Conservation (phyloP, 2,888 invertebrate species). For the Leptinotarsa tumamoca region DNA sequence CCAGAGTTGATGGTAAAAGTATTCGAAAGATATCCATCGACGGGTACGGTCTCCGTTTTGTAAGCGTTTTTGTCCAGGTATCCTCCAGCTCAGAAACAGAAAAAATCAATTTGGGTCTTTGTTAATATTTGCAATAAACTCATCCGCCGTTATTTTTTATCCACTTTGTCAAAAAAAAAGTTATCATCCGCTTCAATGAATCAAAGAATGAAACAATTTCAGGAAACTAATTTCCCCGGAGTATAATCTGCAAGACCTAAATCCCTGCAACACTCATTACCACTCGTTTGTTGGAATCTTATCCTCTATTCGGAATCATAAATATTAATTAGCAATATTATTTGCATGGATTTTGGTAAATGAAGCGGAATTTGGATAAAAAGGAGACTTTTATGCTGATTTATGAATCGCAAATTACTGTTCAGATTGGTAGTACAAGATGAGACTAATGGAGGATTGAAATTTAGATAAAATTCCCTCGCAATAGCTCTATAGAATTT, state of each 20-base stretch:
- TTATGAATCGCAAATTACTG: constrained; percentile 1
- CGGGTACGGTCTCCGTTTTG: no score
- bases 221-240: not conserved
- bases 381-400: not conserved
- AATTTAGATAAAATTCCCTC: constrained; percentile 1
- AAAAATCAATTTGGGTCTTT: no score
- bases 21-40: no score
- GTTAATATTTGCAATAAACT: no score
- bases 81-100: no score
- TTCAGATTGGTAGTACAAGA: not conserved
- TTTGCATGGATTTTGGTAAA: constrained; percentile 13
- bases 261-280: constrained; percentile 25
- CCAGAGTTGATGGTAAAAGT: no score
- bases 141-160: no score
- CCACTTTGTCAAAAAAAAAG: no score
- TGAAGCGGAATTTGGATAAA: not conserved
- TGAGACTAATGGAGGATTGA: not conserved
- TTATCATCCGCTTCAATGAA: no score
- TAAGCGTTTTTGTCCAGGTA: no score
- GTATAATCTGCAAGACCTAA: constrained; percentile 19
- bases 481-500: not conserved
- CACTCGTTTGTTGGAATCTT: constrained; percentile 19
- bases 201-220: no score
- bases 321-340: constrained; percentile 34
- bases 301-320: constrained; percentile 27